These are phyloP conservation scores for Apeltes quadracus DNA, from an alignment of 2,113 vertebrate species.

Conservation along the genomic window DNA sequence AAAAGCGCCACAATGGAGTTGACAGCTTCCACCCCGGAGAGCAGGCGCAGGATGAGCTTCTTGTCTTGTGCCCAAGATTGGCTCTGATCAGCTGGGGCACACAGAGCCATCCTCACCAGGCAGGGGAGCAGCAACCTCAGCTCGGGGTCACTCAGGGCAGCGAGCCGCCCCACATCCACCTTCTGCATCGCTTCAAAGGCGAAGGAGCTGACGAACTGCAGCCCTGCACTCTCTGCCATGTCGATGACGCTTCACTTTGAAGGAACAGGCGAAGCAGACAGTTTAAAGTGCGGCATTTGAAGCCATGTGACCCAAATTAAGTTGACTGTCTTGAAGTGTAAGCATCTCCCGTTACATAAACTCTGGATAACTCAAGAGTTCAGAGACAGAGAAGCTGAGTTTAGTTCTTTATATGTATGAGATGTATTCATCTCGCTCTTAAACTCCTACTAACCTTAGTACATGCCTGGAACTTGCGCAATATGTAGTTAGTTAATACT, in stretches of 20 bases:
- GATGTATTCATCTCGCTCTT: neutral
- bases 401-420: neutral
- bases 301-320: neutral
- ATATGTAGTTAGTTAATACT: neutral
- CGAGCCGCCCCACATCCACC: conserved; percentile 91
- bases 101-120: conserved; percentile 96
- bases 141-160: conserved; percentile 93
- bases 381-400: neutral
- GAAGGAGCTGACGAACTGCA: conserved; percentile 93
- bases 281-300: neutral
- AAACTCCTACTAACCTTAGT: neutral
- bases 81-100: conserved; percentile 97
- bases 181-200: conserved; percentile 99
- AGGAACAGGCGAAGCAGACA: neutral
- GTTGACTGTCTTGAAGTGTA: neutral
- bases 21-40: conserved; percentile 96
- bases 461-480: neutral
- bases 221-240: conserved; percentile 86
- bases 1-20: conserved; percentile 96
- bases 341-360: neutral
- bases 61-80: conserved; percentile 97
- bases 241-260: conserved; percentile 19
- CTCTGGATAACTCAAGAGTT: neutral
- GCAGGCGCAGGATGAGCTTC: conserved; percentile 94
- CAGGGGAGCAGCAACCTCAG: conserved; percentile 93